Conservation (phyloP, 1,140 invertebrate species). For the Ceratina calcarata region DNA sequence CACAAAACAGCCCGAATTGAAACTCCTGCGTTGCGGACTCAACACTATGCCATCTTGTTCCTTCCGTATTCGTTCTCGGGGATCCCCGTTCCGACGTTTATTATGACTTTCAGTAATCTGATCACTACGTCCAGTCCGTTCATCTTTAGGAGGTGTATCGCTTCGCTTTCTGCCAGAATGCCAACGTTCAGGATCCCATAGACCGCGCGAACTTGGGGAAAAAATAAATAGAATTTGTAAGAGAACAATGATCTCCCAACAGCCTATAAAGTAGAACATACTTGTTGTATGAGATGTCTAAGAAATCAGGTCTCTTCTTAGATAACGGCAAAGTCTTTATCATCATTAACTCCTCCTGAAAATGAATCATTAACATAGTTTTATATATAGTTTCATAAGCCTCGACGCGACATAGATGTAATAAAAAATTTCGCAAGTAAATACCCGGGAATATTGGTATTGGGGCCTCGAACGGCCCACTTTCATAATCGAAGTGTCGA, state of each 20-base stretch:
- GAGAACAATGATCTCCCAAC: not conserved
- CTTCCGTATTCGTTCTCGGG: slow-evolving; percentile 88
- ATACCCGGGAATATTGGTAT: slow-evolving; percentile 76
- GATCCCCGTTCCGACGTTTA: slow-evolving; percentile 85
- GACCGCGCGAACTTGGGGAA: slow-evolving; percentile 78
- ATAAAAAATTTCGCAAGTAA: not conserved
- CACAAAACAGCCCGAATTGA: slow-evolving; percentile 91
- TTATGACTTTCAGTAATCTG: slow-evolving; percentile 59
- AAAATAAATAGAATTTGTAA: not conserved
- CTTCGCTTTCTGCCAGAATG: slow-evolving; percentile 81
- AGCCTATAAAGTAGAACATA: slow-evolving; percentile 55
- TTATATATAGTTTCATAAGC: not conserved
- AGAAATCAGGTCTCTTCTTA: slow-evolving; percentile 81
- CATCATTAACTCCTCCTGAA: slow-evolving; percentile 83
- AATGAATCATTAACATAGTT: slow-evolving; percentile 18
- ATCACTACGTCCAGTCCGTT: slow-evolving; percentile 78
- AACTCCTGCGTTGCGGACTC: slow-evolving; percentile 90
- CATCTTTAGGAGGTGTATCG: slow-evolving; percentile 83
- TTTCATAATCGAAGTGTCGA: slow-evolving; percentile 78
- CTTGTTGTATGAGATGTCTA: slow-evolving; percentile 83
- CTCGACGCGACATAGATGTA: not conserved
- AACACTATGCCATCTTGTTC: slow-evolving; percentile 91
- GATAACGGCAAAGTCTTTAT: slow-evolving; percentile 82
- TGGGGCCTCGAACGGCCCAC: slow-evolving; percentile 78
- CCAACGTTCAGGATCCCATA: slow-evolving; percentile 85